Percentiles rank a stretch among this genome's conserved stretches.
These are phyloP conservation scores for Corythornis madagascariensis DNA, from an alignment of 2,113 vertebrate genomes.

Conservation along the genomic window DNA sequence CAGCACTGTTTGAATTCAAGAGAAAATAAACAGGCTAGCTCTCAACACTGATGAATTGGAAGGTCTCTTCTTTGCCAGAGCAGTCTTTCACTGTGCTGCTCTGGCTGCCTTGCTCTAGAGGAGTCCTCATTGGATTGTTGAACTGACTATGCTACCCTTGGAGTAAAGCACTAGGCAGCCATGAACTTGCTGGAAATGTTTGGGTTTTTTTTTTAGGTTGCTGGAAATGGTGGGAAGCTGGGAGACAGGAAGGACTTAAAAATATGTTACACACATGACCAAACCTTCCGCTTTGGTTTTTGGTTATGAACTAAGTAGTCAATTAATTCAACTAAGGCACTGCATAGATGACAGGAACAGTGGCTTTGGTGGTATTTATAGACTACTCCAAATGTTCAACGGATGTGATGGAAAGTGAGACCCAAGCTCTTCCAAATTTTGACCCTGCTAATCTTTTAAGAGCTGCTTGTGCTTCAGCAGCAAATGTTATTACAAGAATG, in stretches of 20 bases:
- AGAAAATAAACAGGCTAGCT: neutral
- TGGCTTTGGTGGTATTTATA: neutral
- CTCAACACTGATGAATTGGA: neutral
- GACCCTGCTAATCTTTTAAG: neutral
- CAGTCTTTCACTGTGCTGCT: neutral
- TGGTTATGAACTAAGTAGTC: neutral
- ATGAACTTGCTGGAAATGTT: neutral
- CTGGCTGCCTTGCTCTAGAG: neutral
- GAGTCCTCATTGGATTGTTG: neutral
- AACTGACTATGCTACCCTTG: neutral
- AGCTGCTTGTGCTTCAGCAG: neutral
- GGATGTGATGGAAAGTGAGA: neutral
- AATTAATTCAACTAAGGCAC: neutral
- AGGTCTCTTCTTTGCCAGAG: neutral
- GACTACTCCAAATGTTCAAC: neutral
- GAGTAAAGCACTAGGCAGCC: fast-evolving
- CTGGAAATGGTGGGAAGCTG: neutral
- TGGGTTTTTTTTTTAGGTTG: neutral
- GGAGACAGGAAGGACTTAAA: neutral
- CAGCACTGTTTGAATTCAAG: neutral
- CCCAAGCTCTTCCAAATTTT: neutral
- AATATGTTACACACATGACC: neutral
- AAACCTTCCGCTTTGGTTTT: neutral
- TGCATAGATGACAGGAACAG: neutral
- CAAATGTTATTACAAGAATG: neutral